A percentile compares a stretch with the other conserved stretches of the same genome.
These are phyloP conservation scores for Hippoglossus stenolepis DNA, from an alignment of 2,113 vertebrate genomes.

Conservation along the genomic window DNA sequence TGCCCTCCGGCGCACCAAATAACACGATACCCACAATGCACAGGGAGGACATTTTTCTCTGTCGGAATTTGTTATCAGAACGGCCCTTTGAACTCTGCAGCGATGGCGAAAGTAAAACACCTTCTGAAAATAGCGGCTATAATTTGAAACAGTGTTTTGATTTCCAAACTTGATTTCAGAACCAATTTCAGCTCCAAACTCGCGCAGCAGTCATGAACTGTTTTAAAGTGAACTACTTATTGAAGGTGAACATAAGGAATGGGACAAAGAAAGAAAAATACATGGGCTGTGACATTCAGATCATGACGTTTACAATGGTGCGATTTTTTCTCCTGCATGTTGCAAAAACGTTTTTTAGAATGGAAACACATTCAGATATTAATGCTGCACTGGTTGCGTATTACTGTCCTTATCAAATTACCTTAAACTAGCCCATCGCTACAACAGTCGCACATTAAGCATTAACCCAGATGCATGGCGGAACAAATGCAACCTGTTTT, in stretches of 20 bases:
- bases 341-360: slow-evolving; percentile 24
- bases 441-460: slow-evolving; percentile 21
- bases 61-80: slow-evolving; percentile 83
- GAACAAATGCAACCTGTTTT: slow-evolving; percentile 78
- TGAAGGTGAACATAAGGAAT: slow-evolving; percentile 14
- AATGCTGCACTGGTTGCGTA: slow-evolving; percentile 17
- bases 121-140: slow-evolving; percentile 52
- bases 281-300: background rate
- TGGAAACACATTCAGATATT: slow-evolving; percentile 56
- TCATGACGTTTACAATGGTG: background rate
- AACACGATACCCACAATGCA: slow-evolving; percentile 76
- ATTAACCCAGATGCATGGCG: slow-evolving; percentile 63
- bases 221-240: slow-evolving; percentile 27
- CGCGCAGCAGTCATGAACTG: background rate
- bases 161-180: slow-evolving; percentile 33
- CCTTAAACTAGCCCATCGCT: slow-evolving; percentile 31
- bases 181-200: slow-evolving; percentile 34
- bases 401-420: slow-evolving; percentile 65
- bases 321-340: background rate
- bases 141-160: slow-evolving; percentile 59
- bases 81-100: slow-evolving; percentile 75
- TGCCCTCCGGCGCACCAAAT: slow-evolving; percentile 77
- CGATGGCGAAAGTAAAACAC: slow-evolving; percentile 63
- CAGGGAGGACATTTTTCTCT: slow-evolving; percentile 79
- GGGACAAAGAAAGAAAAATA: no score